Conservation (phyloP, 1,140 invertebrate species). For the Drosophila simulans region DNA sequence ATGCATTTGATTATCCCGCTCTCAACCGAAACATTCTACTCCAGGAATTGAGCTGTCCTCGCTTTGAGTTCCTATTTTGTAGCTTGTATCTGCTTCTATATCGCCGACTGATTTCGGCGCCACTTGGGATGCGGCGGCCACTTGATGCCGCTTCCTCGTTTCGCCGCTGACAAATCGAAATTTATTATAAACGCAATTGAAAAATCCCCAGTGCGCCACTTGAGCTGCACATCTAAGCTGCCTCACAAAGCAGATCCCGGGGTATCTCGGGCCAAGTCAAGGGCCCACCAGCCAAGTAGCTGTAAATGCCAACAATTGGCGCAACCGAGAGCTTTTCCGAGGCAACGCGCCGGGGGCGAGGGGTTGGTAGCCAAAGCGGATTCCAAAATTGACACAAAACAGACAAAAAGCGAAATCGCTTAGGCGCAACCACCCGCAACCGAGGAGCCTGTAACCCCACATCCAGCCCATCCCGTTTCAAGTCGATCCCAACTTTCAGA, state of each 20-base stretch:
- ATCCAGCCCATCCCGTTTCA: neutral
- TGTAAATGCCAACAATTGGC: slow-evolving; percentile 79
- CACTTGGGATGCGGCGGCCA: slow-evolving; percentile 52
- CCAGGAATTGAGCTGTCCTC: neutral
- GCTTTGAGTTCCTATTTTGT: neutral
- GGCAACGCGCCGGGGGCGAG: slow-evolving; percentile 10
- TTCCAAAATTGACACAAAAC: slow-evolving; percentile 82
- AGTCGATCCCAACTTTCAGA: slow-evolving; percentile 22
- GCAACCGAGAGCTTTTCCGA: slow-evolving; percentile 55
- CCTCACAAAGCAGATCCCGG: slow-evolving; percentile 21
- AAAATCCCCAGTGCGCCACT: slow-evolving; percentile 74
- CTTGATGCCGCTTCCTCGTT: slow-evolving; percentile 52
- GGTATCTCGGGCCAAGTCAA: slow-evolving; percentile 37
- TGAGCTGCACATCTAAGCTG: slow-evolving; percentile 55
- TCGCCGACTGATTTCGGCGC: slow-evolving; percentile 31
- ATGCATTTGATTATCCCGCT: slow-evolving; percentile 20
- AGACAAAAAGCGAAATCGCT: slow-evolving; percentile 82
- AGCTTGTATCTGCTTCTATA: slow-evolving; percentile 9
- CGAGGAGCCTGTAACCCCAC: slow-evolving; percentile 7
- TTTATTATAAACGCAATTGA: slow-evolving; percentile 82
- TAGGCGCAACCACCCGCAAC: slow-evolving; percentile 72
- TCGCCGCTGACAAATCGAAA: slow-evolving; percentile 79
- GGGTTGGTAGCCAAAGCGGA: slow-evolving; percentile 68
- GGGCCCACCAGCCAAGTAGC: slow-evolving; percentile 69
- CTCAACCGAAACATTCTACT: neutral